phyloP scores from a whole-genome alignment of 2,113 vertebrate genomes.

The Ciconia maguari region DNA sequence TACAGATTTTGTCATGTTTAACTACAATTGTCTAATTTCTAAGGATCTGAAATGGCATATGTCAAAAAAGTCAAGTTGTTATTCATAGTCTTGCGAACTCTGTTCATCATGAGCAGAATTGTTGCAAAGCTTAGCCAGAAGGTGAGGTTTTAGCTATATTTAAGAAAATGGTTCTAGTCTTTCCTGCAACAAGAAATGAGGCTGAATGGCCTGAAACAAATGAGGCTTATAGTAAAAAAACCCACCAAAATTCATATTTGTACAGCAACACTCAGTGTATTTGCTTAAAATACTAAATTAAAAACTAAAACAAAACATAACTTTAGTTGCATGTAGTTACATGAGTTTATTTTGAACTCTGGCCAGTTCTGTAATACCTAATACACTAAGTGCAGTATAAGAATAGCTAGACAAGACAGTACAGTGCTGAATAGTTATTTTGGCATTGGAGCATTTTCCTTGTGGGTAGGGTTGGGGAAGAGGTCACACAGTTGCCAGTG shows the following conservation, averaged over 20 bases:
- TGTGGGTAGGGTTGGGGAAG: neutral
- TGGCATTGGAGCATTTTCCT: neutral
- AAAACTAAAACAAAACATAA: conserved; percentile 8
- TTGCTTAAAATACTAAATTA: conserved; percentile 31
- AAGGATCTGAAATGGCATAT: neutral
- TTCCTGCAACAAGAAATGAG: neutral
- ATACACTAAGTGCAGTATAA: neutral
- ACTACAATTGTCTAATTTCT: neutral
- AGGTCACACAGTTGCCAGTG: neutral
- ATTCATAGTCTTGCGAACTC: neutral
- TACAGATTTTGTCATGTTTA: neutral
- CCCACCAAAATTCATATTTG: neutral
- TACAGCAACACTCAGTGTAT: neutral
- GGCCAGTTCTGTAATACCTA: neutral
- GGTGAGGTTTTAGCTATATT: neutral
- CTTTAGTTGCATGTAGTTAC: conserved; percentile 31
- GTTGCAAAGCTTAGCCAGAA: neutral
- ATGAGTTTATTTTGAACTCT: conserved; percentile 31
- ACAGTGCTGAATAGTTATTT: neutral
- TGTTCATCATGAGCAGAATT: neutral
- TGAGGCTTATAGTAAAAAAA: neutral
- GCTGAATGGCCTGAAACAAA: neutral
- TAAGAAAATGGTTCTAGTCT: neutral
- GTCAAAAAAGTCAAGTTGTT: neutral
- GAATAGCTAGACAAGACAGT: conserved; percentile 7